Percentiles rank a stretch among this genome's conserved stretches.
Evolutionary conservation across 2,888 invertebrate species (phyloP).

Genomic region (Helicoverpa assulta): DNA sequence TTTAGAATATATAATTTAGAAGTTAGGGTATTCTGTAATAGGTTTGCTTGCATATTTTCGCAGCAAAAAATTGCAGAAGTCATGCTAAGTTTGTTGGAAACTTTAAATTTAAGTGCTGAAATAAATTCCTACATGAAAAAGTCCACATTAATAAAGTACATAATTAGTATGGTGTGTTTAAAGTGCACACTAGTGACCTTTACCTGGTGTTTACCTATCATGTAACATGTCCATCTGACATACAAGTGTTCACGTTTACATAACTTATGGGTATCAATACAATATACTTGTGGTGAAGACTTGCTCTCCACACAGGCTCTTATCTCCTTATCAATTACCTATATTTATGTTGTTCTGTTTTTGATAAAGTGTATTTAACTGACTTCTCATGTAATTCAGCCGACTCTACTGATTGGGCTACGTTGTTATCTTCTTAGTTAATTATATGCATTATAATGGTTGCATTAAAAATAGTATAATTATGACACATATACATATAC

Average conservation of each 20-base stretch:
- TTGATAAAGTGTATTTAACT: constrained; percentile 28
- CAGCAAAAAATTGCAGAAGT: no score
- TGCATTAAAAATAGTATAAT: constrained; percentile 5
- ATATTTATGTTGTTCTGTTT: constrained; percentile 26
- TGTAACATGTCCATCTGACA: background rate
- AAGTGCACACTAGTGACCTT: background rate
- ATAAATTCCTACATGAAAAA: no score
- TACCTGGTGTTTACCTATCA: background rate
- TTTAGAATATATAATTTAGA: no score
- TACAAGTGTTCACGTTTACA: constrained; percentile 5
- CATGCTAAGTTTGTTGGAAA: no score
- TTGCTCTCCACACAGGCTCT: constrained; percentile 19
- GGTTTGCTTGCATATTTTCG: no score
- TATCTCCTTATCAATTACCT: constrained; percentile 55
- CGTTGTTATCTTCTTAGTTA: constrained; percentile 32
- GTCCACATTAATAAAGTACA: background rate
- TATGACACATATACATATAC: background rate
- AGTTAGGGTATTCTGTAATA: no score
- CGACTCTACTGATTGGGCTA: background rate
- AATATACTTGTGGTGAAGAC: constrained; percentile 14
- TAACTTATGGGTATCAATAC: constrained; percentile 1
- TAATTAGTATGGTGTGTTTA: background rate
- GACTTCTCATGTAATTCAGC: constrained; percentile 3
- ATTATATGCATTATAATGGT: constrained; percentile 22
- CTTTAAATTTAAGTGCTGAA: no score